These are phyloP conservation scores for Chamaea fasciata DNA, from an alignment of 2,113 vertebrate species.

Conservation along the genomic window DNA sequence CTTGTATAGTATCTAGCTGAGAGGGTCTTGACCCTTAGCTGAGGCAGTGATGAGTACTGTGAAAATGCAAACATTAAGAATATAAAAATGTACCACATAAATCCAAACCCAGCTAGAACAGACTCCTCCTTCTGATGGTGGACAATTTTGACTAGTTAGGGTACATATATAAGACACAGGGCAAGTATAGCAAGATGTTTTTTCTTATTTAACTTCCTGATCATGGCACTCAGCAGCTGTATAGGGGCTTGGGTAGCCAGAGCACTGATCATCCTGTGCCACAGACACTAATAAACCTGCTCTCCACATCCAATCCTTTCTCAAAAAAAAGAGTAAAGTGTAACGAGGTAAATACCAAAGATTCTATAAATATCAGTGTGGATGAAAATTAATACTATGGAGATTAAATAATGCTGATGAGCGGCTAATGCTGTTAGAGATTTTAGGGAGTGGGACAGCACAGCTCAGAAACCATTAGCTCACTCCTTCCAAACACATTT, in stretches of 20 bases:
- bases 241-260: neutral
- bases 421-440: neutral
- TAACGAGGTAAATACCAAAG: neutral
- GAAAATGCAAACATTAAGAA: neutral
- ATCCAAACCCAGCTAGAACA: neutral
- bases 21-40: neutral
- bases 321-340: neutral
- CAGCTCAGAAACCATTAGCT: neutral
- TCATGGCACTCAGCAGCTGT: neutral
- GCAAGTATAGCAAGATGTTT: neutral
- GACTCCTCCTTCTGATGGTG: neutral
- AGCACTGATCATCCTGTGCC: neutral
- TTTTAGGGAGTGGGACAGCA: neutral
- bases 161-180: neutral
- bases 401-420: neutral
- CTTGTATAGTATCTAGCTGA: neutral
- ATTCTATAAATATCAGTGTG: neutral
- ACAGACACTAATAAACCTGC: neutral
- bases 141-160: neutral
- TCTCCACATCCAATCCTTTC: neutral
- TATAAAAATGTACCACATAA: neutral
- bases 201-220: neutral
- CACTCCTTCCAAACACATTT: constrained; percentile 1
- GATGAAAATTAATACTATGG: neutral
- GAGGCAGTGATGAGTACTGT: neutral